Evolutionary conservation across 2,888 invertebrate species (phyloP), one percentile per base, ranked within the genome.

Genomic region (Dioctria rufipes): DNA sequence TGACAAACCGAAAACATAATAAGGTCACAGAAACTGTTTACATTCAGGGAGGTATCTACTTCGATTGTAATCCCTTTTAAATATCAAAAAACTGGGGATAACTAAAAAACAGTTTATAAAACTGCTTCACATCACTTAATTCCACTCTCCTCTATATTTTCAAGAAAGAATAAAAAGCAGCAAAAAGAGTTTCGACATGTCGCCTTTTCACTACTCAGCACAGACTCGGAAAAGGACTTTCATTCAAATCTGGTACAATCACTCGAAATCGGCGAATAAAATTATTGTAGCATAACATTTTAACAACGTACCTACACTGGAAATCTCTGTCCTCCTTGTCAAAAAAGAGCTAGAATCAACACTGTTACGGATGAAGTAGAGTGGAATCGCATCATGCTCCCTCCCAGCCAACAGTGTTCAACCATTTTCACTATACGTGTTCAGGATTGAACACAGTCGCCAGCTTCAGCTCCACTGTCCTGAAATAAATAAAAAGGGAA

Each of bases 221-320:
- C 51, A 4, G 49, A 9, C 13, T 42, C 43, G 60, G 9, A 42
- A 42, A 58, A 25, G 58, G 73, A 75, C 49, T 63, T 46, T 77
- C 63, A 46, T 77, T 61, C 77, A 77, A 49, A 77, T 63, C 77
- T 63, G 46, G 77, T 46, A 77, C 51, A 66, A 66, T 78, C 78
- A 67, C 78, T 79, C 42, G 13, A 67, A 66, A 66, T 61, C 46
- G 46, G 43, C 60, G 69, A 80, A 69, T 80, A 80, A 69, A 80
- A 80, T 80, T 69, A 80, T 80, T 69, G 69, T 80, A 80, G 69
- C 79, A 69, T 80, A 80, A 80, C 79, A 80, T 80, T 80, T 80
- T 80, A 80, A 80, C 79, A 80, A 80, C 79, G 69, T 80, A 13
- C 69, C 25, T 25, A 63, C 77, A 42, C 61, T 25, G 25, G 25